Conservation (phyloP, 2,888 invertebrate species). For the Synanthedon formicaeformis region DNA sequence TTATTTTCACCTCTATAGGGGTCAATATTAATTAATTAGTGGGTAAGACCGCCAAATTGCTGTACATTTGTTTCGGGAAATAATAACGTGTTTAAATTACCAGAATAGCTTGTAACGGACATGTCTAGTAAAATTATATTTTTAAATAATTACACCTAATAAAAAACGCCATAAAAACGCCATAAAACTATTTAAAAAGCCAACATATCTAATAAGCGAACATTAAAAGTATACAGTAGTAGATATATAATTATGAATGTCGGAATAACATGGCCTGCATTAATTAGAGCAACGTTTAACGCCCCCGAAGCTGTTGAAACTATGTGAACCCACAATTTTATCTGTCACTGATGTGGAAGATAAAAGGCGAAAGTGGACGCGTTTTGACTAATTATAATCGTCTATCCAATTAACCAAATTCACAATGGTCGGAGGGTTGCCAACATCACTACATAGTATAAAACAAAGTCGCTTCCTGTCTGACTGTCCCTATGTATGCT, state of each 20-base stretch:
- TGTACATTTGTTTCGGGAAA: too few relatives aligned
- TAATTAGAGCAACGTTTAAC: constrained; percentile 19
- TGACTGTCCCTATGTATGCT: too few relatives aligned
- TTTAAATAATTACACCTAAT: background rate
- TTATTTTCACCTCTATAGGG: too few relatives aligned
- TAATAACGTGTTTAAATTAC: too few relatives aligned
- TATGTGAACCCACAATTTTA: constrained; percentile 12
- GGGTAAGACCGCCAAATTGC: too few relatives aligned
- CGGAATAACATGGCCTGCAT: constrained; percentile 9
- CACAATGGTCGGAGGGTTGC: constrained; percentile 11
- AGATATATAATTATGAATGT: constrained; percentile 17
- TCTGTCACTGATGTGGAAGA: background rate
- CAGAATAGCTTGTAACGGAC: background rate
- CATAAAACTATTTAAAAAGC: background rate
- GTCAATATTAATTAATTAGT: too few relatives aligned
- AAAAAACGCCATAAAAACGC: background rate
- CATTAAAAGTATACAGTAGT: constrained; percentile 3
- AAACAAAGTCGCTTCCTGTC: too few relatives aligned
- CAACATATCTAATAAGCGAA: constrained; percentile 2
- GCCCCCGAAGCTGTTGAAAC: constrained; percentile 11
- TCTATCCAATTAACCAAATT: constrained; percentile 32
- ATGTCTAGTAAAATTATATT: background rate
- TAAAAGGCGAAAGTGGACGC: constrained; percentile 10
- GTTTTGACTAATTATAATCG: constrained; percentile 34
- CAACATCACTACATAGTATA: too few relatives aligned